Conservation (phyloP, 1,140 invertebrate genomes). For the Oncopodura yosiiana region DNA sequence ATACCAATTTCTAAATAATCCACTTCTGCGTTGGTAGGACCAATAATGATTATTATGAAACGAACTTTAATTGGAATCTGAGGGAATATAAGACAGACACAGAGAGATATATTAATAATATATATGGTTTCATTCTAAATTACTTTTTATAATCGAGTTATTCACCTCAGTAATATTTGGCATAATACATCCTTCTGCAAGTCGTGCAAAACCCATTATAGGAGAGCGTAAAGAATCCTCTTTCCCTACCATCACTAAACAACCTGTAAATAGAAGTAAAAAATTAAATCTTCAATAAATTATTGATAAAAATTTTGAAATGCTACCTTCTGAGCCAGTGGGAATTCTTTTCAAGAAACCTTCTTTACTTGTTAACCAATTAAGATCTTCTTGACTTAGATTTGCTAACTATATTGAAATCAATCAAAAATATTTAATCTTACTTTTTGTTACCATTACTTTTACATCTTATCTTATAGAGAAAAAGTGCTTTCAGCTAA, state of each 20-base stretch:
- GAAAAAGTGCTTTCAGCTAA: too few species aligned
- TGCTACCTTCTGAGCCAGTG: conserved; percentile 72
- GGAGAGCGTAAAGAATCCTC: conserved; percentile 81
- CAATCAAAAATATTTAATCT: too few species aligned
- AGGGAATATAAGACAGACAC: conserved; percentile 15
- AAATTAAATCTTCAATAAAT: too few species aligned
- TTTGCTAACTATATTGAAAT: conserved; percentile 56
- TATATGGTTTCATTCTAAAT: too few species aligned
- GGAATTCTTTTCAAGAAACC: conserved; percentile 79
- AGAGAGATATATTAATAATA: not conserved
- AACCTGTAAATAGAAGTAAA: too few species aligned
- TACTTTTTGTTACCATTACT: too few species aligned
- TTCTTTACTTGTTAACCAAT: conserved; percentile 57
- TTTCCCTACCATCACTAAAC: conserved; percentile 84
- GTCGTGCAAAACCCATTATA: conserved; percentile 80
- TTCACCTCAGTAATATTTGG: conserved; percentile 29
- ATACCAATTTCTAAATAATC: conserved; percentile 96
- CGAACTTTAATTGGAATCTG: conserved; percentile 78
- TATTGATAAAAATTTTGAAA: too few species aligned
- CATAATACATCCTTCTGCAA: conserved; percentile 63
- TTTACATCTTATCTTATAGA: too few species aligned
- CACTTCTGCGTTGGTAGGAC: conserved; percentile 68
- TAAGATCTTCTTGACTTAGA: conserved; percentile 65
- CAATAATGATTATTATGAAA: conserved; percentile 86
- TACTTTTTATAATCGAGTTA: too few species aligned